Base-by-base conservation (phyloP, 2,113 vertebrate genomes). In the Engraulis encrasicolus region DNA sequence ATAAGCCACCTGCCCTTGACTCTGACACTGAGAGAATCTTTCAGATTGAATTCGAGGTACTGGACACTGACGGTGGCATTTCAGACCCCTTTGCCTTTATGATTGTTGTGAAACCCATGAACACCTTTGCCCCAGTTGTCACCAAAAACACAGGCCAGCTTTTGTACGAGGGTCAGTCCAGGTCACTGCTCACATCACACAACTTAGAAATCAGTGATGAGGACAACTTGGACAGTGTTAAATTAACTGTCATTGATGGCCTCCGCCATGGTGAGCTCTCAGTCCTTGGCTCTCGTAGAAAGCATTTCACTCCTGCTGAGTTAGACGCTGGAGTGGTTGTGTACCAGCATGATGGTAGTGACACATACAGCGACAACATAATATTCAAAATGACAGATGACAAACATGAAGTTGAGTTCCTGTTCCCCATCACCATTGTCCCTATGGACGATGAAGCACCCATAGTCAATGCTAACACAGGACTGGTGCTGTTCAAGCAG, bases 21-120 rank as follows among this genome's bases (percentile, higher is more conserved):
- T 96, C 98, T 0, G 94, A 98, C 85, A 95, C 86, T 0, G 97
- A 99, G 88, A 94, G 97, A 4, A 96, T 99, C 80, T 97, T 98
- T 85, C 97, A 98, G 87, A 93, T 99, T 0, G 97, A 99, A 83
- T 92, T 99, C 82, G 95, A 98, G 83, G 96, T 98, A 19, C 91
- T 99, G 80, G 98, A 99, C 91, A 94, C 96, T 0, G 97, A 99
- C 20, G 98, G 97, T 2, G 96, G 96, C 0, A 89, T 96, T 79
- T 99, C 98, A 0, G 97, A 98, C 66, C 96, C 97, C 2, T 99
- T 99, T 0, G 95, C 97, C 34, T 99, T 99, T 0, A 96, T 98
- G 93, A 96, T 99, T 2, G 97, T 98, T 31, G 97, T 99, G 78
- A 99, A 98, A 88, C 97, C 98, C 14, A 98, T 98, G 97, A 99